A percentile compares a stretch with the other conserved stretches of the same genome.
Evolutionary conservation across 2,888 invertebrate species (phyloP).

Genomic region (Agrochola litura): DNA sequence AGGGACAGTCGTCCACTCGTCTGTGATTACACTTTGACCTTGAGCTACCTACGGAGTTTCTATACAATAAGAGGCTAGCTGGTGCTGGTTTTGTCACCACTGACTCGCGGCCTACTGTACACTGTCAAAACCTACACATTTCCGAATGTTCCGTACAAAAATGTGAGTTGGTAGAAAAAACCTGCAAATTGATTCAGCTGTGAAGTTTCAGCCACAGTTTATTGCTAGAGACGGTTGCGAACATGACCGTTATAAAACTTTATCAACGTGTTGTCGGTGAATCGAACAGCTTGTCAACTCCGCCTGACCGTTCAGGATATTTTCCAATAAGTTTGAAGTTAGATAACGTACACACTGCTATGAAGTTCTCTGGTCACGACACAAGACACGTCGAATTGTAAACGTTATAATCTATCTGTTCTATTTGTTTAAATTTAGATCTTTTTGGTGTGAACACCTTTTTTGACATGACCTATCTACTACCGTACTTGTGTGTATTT

Average conservation of each 20-base stretch:
- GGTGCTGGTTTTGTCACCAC: neutral
- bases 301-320: neutral
- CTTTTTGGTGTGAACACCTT: neutral
- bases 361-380: neutral
- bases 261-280: neutral
- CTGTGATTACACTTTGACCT: neutral
- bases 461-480: neutral
- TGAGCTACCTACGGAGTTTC: neutral
- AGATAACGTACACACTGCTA: neutral
- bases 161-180: neutral
- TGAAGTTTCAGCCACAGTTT: neutral
- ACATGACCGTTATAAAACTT: neutral
- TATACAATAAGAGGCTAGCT: neutral
- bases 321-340: conserved; percentile 25
- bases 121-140: too few relatives aligned
- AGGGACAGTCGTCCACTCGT: neutral
- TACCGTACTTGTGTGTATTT: neutral
- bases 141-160: neutral
- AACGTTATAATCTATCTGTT: neutral
- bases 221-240: neutral
- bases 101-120: neutral
- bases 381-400: neutral
- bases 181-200: neutral
- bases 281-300: conserved; percentile 21
- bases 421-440: neutral